A percentile compares a stretch with the other conserved stretches of the same genome.
These are phyloP conservation scores for Ciconia maguari DNA, from an alignment of 2,113 vertebrate genomes.

Conservation along the genomic window DNA sequence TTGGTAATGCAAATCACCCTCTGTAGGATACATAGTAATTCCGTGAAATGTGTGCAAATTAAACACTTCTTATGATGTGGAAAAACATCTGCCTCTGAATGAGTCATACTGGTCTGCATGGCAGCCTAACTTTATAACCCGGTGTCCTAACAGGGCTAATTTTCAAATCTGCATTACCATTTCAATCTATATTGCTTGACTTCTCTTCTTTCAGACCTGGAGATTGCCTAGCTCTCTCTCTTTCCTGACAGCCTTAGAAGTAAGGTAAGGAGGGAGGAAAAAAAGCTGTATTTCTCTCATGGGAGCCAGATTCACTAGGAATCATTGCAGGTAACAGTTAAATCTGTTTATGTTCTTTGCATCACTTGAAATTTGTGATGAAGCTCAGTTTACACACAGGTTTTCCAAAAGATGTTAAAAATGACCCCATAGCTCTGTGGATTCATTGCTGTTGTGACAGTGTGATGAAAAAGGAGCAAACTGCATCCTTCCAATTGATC, in stretches of 20 bases:
- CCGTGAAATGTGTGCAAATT: not conserved
- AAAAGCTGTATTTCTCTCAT: not conserved
- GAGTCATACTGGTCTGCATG: not conserved
- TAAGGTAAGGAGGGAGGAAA: not conserved
- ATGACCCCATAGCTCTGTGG: not conserved
- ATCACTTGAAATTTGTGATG: not conserved
- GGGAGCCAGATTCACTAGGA: not conserved
- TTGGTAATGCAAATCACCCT: not conserved
- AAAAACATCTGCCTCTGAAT: constrained; percentile 6
- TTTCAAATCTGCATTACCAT: not conserved
- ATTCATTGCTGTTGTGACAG: not conserved
- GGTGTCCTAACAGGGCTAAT: not conserved
- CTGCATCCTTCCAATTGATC: not conserved
- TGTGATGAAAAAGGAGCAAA: not conserved
- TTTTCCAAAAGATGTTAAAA: not conserved
- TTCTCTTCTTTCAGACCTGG: not conserved
- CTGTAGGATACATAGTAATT: not conserved
- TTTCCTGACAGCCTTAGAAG: not conserved
- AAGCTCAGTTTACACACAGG: not conserved
- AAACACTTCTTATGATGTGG: not conserved
- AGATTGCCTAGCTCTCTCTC: not conserved
- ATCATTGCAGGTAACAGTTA: not conserved
- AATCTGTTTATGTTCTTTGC: not conserved
- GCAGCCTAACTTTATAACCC: not conserved
- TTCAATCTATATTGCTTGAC: not conserved